Evolutionary conservation across 2,888 invertebrate genomes (phyloP), one percentile per base, ranked within the genome.

Genomic region (Melanotus villosus): DNA sequence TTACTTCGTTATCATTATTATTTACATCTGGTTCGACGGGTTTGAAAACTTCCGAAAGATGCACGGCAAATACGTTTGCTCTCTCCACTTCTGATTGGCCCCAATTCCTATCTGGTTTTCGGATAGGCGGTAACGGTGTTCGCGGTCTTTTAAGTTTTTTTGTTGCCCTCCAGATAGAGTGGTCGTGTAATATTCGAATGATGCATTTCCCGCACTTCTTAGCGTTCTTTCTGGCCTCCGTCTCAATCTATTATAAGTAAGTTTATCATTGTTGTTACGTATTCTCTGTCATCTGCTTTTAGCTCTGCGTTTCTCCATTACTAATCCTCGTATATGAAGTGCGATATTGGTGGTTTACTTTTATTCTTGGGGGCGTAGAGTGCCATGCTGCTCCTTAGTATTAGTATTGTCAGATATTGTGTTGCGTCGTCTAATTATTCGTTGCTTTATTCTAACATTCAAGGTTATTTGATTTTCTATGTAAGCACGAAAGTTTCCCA

Each of bases 281-380:
- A 14, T 26, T 18, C 56, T 56, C 18, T 34, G 34, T 26, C 56
- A 56, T 34, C 56, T 56, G n/a, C 56, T 56, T 34, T 34, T 19
- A 2, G 56, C 56, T 34, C 34, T 32, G 4, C 34, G 56, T 34
- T 56, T 50, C 18, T 30, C 26, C 16, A 19, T 50, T 50, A 26
- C 23, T 19, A 50, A 50, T 12, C 23, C 26, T 1, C 50, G 26
- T 30, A 50, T 50, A 12, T 50, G 10, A 5, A 21, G 50, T 7
- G 26, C 23, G 2, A 43, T 43, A 9, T 45, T 45, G 19, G 4
- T 19, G 3, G 45, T 45, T 45, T 19, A 9, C 21, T 19, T 45
- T 45, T 1, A 6, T 45, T 21, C 45, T 45, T 10, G 45, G 4
- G 14, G 14, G 16, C 14, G 36, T 38, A 5, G 36, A 38, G n/a